Conservation (phyloP, 23 tunicate species). For the Oikopleura dioica region DNA sequence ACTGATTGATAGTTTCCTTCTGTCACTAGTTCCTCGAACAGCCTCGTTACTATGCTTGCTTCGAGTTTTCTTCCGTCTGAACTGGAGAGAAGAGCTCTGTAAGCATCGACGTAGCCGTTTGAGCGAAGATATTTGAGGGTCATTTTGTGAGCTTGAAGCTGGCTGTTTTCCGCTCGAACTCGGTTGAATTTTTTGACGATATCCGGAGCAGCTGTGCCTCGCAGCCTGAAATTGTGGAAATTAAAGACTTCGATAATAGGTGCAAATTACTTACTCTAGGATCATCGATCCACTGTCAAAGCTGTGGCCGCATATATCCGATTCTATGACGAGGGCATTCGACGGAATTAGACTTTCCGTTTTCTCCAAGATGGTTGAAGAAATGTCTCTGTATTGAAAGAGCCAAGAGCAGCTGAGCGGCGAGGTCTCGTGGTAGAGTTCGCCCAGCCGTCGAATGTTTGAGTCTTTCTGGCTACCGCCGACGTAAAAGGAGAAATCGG, state of each 20-base stretch:
- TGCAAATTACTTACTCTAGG: not conserved
- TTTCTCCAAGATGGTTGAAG: too few relatives aligned
- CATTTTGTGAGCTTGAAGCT: not conserved
- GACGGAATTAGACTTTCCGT: too few relatives aligned
- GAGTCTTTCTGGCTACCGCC: too few relatives aligned
- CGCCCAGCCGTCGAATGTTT: too few relatives aligned
- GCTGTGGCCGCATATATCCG: too few relatives aligned
- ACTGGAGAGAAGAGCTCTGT: not conserved
- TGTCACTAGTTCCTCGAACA: not conserved
- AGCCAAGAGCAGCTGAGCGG: too few relatives aligned
- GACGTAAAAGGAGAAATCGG: too few relatives aligned
- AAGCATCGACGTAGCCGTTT: not conserved
- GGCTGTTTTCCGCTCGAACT: not conserved
- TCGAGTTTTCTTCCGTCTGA: too few relatives aligned
- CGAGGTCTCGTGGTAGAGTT: too few relatives aligned
- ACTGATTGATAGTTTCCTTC: not conserved
- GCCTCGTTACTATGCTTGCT: too few relatives aligned
- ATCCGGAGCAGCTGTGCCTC: not conserved
- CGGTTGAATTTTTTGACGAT: not conserved
- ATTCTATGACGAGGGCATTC: too few relatives aligned
- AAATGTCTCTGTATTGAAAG: too few relatives aligned
- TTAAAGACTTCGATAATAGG: not conserved
- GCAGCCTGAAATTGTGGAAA: not conserved
- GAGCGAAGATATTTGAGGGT: not conserved
- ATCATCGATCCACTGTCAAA: not conserved